A percentile compares a stretch with the other conserved stretches of the same genome.
Evolutionary conservation across 2,113 vertebrate genomes (phyloP).

Genomic region (Turdus rufiventris): DNA sequence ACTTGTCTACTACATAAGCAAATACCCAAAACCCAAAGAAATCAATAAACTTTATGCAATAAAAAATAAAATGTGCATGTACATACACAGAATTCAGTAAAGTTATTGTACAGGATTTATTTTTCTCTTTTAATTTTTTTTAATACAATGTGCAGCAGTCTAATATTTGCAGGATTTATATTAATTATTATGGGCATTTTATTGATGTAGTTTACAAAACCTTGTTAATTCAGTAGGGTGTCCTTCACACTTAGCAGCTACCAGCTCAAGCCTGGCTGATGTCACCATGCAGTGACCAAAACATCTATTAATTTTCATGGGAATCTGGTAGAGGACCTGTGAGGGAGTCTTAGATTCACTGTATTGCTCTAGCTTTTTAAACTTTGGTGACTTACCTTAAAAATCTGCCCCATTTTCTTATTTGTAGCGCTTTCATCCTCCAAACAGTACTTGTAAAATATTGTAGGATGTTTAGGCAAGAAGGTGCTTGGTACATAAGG

Average conservation of each 20-base stretch:
- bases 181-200: background rate
- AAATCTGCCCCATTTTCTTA: background rate
- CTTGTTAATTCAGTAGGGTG: background rate
- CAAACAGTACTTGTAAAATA: background rate
- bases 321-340: background rate
- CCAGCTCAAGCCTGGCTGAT: background rate
- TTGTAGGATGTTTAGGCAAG: background rate
- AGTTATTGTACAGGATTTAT: background rate
- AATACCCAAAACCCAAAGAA: constrained; percentile 28
- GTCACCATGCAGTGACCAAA: background rate
- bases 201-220: background rate
- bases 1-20: background rate
- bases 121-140: background rate
- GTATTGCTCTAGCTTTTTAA: background rate
- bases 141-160: background rate
- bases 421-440: background rate
- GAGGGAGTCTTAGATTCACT: background rate
- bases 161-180: background rate
- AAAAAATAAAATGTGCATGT: background rate
- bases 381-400: background rate
- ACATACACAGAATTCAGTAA: background rate
- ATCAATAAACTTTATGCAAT: background rate
- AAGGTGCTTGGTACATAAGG: background rate
- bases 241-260: background rate
- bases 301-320: background rate